Evolutionary conservation across 2,113 vertebrate species (phyloP), one percentile per base, ranked within the genome.

Genomic region (Dicaeum eximium): DNA sequence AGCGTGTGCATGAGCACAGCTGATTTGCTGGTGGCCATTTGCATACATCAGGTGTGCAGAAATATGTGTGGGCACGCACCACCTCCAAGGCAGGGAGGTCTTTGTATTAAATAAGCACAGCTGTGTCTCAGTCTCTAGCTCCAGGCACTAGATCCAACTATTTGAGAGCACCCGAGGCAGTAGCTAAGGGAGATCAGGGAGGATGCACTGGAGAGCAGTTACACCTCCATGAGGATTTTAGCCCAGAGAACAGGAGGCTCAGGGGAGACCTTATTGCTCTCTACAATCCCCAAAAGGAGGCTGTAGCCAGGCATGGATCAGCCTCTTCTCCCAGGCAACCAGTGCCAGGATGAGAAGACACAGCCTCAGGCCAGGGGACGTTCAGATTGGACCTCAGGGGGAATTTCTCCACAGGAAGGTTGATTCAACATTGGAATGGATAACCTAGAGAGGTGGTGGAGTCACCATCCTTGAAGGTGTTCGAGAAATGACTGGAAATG

Each of bases 401-500:
- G 31, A 47, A 69, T 37, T 61, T 56, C 18, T 23, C 31, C 4
- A 40, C 21, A 75, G 35, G 35, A 54, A 23, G 7, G 54, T 14
- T 54, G 35, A 30, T 61, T 42, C 24, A n/a, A 27, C 47, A 27
- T 16, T 48, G 40, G 7, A 62, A 70, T 24, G 25, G 5, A 4
- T 35, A 13, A 6, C 48, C 18, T 25, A 20, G 54, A 14, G 54
- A 42, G 40, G 40, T 8, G 22, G 18, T 33, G 8, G 22, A 37
- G 10, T 37, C 27, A 47, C 31, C 19, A 15, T 40, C 14, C 61
- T 54, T 35, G 54, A 18, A 75, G 11, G 14, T 35, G 38, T 53
- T 58, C 0, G 0, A 54, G 54, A 69, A 82, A 69, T 0, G 0
- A 30, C 40, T 45, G 11, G 16, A 67, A 38, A 47, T 9, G 14